phyloP scores from a whole-genome alignment of 2,113 vertebrate species.

The Platysteira castanea region DNA sequence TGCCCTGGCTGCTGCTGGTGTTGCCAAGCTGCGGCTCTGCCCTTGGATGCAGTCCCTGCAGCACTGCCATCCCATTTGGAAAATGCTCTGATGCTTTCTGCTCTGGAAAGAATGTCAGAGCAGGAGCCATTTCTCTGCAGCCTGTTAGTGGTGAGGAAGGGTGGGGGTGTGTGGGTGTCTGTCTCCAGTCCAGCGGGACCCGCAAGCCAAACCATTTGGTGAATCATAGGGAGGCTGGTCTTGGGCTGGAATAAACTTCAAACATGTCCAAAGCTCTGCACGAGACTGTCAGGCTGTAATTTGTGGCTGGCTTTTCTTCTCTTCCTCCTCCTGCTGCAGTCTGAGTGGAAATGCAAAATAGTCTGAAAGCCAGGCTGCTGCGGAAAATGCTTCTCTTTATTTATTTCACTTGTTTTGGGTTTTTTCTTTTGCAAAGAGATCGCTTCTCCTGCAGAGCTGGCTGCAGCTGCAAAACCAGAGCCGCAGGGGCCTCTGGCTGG shows the following conservation, averaged over 20 bases:
- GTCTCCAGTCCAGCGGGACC: neutral
- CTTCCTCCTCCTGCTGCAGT: neutral
- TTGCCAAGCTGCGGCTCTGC: neutral
- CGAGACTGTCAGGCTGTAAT: neutral
- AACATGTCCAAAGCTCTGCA: neutral
- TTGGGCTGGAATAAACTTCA: neutral
- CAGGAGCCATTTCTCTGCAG: neutral
- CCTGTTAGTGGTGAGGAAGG: neutral
- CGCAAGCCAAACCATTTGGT: neutral
- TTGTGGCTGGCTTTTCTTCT: neutral
- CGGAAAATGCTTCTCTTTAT: neutral
- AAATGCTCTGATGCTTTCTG: neutral
- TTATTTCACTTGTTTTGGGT: neutral
- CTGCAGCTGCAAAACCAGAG: neutral
- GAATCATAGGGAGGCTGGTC: neutral
- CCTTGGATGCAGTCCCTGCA: neutral
- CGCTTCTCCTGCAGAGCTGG: neutral
- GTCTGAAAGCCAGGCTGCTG: neutral
- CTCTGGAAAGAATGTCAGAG: neutral
- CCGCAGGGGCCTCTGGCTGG: conserved; percentile 41
- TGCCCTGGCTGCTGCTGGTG: neutral
- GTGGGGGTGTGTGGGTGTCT: neutral
- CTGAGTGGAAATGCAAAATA: neutral
- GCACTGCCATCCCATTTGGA: neutral
- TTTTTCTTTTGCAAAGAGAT: neutral